These are phyloP conservation scores for Rhopalosiphum maidis DNA, from an alignment of 1,140 invertebrate species.

Conservation along the genomic window DNA sequence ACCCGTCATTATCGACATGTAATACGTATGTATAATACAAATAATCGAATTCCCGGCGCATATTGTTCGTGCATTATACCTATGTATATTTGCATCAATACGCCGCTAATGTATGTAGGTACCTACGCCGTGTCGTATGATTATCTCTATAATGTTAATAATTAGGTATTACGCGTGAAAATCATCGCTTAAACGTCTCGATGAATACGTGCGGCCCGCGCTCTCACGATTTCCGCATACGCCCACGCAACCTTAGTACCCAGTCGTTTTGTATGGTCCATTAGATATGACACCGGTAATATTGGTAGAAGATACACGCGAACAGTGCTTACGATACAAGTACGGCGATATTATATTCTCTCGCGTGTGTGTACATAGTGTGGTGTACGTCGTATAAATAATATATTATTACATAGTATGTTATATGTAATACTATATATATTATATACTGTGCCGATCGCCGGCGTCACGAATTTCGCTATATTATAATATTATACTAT, in stretches of 20 bases:
- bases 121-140: not conserved
- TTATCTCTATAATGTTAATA: not conserved
- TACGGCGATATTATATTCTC: not conserved
- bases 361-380: too few species aligned
- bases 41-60: not conserved
- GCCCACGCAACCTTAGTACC: not conserved
- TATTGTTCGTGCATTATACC: not conserved
- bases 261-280: not conserved
- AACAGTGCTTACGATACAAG: not conserved
- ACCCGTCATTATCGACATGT: not conserved
- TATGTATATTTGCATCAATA: not conserved
- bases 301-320: not conserved
- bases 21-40: not conserved
- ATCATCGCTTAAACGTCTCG: not conserved
- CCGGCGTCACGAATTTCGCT: not conserved
- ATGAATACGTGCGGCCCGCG: not conserved
- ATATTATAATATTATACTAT: not conserved
- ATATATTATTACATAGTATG: not conserved
- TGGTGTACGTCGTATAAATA: not conserved
- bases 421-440: not conserved
- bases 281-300: not conserved
- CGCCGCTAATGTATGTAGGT: not conserved
- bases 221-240: not conserved
- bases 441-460: not conserved
- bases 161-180: not conserved